A percentile compares a stretch with the other conserved stretches of the same genome.
phyloP scores from a whole-genome alignment of 2,797 vertebrate species.

The Spinibarbus caldwelli region DNA sequence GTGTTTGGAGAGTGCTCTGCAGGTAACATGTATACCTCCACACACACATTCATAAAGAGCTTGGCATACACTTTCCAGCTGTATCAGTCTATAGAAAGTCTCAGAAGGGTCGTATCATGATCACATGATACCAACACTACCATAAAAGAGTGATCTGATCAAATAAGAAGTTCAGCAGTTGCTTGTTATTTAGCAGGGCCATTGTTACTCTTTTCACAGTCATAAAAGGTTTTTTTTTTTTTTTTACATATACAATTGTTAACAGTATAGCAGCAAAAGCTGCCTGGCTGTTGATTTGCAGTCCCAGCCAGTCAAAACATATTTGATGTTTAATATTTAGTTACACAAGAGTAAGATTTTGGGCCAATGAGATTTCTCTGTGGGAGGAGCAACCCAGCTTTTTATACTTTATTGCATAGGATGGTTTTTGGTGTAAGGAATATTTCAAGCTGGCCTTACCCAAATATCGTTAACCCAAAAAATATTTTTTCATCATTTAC shows the following conservation, averaged over 20 bases:
- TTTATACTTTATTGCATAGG: too few species aligned
- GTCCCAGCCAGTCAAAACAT: not conserved
- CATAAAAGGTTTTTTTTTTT: too few species aligned
- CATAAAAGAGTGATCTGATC: not conserved
- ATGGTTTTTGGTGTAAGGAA: too few species aligned
- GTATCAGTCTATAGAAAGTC: not conserved
- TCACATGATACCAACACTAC: not conserved
- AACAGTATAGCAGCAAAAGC: not conserved
- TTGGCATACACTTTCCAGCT: not conserved
- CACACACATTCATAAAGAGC: not conserved
- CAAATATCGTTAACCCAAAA: not conserved
- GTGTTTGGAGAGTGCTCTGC: constrained; percentile 92
- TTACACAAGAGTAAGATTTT: not conserved
- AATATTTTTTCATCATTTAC: not conserved
- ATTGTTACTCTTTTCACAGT: not conserved
- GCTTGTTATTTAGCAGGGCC: not conserved
- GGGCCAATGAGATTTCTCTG: not conserved
- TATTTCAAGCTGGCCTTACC: too few species aligned
- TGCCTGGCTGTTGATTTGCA: not conserved
- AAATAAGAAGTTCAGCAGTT: not conserved
- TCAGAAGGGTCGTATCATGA: too few species aligned
- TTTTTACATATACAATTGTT: not conserved
- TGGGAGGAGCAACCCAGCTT: not conserved
- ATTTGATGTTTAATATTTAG: not conserved
- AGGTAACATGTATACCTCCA: constrained; percentile 77